Evolutionary conservation across 2,888 invertebrate species (phyloP).

Genomic region (Iphiclides podalirius): DNA sequence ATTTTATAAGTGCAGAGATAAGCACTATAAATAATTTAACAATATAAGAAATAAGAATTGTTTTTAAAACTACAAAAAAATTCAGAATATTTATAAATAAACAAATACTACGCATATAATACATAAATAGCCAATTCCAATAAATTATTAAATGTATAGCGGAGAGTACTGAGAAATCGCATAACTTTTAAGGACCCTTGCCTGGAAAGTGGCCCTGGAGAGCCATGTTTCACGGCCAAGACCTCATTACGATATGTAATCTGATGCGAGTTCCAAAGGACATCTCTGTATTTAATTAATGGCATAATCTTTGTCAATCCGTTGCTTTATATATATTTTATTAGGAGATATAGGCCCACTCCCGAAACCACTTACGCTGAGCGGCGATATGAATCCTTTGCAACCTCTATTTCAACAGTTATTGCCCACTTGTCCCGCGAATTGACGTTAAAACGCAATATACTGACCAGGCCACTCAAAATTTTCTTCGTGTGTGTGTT

Average conservation of each 20-base stretch:
- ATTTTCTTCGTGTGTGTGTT: slow-evolving; percentile 33
- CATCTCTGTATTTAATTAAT: slow-evolving; percentile 50
- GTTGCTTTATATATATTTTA: slow-evolving; percentile 3
- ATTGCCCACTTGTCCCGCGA: slow-evolving; percentile 65
- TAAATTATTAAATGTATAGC: too few relatives aligned
- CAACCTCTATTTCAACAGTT: slow-evolving; percentile 46
- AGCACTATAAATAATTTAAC: too few relatives aligned
- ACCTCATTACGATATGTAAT: slow-evolving; percentile 64
- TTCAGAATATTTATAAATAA: too few relatives aligned
- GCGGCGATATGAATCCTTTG: slow-evolving; percentile 50
- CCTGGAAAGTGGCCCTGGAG: slow-evolving; percentile 55
- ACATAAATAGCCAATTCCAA: too few relatives aligned
- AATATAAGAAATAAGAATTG: too few relatives aligned
- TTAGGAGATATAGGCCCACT: slow-evolving; percentile 7
- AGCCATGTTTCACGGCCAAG: slow-evolving; percentile 61
- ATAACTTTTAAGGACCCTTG: slow-evolving; percentile 58
- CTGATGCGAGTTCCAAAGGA: slow-evolving; percentile 49
- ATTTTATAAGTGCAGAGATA: too few relatives aligned
- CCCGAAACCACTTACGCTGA: slow-evolving; percentile 22
- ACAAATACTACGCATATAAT: too few relatives aligned
- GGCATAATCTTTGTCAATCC: not conserved
- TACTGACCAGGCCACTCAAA: slow-evolving; percentile 49
- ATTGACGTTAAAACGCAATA: slow-evolving; percentile 65
- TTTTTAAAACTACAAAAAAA: too few relatives aligned
- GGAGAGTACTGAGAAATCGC: too few relatives aligned